These are phyloP conservation scores for Harmothoe impar DNA, from an alignment of 2,888 invertebrate genomes.

Conservation along the genomic window DNA sequence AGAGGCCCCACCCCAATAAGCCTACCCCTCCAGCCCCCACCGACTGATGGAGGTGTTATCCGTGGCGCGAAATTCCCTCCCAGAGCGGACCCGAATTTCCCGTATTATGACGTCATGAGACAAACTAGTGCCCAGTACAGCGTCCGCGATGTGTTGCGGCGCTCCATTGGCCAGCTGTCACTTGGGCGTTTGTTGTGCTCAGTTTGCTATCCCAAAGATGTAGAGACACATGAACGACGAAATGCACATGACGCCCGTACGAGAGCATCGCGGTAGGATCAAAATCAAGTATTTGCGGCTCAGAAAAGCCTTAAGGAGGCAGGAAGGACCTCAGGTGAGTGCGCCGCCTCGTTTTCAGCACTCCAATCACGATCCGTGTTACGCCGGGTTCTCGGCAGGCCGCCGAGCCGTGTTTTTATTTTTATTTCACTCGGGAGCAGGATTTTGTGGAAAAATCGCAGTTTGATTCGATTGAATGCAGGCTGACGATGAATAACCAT, in stretches of 20 bases:
- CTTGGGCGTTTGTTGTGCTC: neutral
- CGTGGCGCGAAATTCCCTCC: constrained; percentile 37
- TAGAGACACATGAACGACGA: constrained; percentile 52
- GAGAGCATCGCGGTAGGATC: constrained; percentile 52
- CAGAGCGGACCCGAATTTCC: constrained; percentile 24
- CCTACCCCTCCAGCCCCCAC: too few relatives aligned
- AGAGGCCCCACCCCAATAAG: too few relatives aligned
- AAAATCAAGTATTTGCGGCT: constrained; percentile 53
- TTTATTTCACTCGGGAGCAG: constrained; percentile 55
- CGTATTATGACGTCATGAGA: constrained; percentile 54
- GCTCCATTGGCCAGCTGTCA: constrained; percentile 50
- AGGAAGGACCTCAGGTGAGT: constrained; percentile 26
- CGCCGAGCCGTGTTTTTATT: constrained; percentile 55
- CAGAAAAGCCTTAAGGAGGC: constrained; percentile 10
- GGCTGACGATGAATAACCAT: constrained; percentile 75
- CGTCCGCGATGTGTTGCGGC: neutral
- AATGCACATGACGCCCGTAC: constrained; percentile 54
- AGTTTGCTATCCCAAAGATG: neutral
- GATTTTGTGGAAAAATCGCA: constrained; percentile 62
- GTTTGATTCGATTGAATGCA: constrained; percentile 59
- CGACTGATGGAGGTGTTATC: too few relatives aligned
- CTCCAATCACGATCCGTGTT: constrained; percentile 26
- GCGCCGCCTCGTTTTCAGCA: constrained; percentile 33
- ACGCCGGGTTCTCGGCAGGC: constrained; percentile 7
- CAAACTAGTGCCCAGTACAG: constrained; percentile 7